Evolutionary conservation across 2,888 invertebrate genomes (phyloP), one percentile per base, ranked within the genome.

Genomic region (Himalopsyche tibetana): DNA sequence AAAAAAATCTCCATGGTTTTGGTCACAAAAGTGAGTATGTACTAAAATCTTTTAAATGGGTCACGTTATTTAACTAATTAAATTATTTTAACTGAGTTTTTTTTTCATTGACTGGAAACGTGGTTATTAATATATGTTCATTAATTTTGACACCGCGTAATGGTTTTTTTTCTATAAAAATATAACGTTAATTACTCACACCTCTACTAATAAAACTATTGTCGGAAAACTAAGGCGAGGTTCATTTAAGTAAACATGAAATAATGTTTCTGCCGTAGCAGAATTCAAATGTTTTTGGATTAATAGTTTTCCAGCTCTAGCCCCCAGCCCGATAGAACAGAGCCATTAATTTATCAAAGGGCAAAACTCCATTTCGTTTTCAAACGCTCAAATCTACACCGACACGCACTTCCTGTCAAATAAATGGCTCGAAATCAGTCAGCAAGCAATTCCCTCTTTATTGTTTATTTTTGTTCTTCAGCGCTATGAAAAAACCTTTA

Each of bases 321-420:
- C 74, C 36, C 36, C 28, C 74, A 74, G 19, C 55, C 19, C 63
- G 55, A 55, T 51, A 55, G 79, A 84, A 36, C 74, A 84, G 84
- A 56, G 55, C 51, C 79, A 82, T 82, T 85, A 85, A 87, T 87
- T 87, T 85, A 84, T 87, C 87, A 85, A 82, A 51, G 82, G 80
- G 82, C 51, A 82, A 82, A 80, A 80, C 42, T 55, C 81, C 74
- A 84, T 86, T 84, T 86, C 80, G 81, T 82, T 84, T 83, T 80
- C 74, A 74, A 86, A 74, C 74, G 42, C 82, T 86, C 84, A 87
- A 87, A 87, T 87, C 87, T 85, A 84, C 69, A 36, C 84, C 74
- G 87, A 82, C 87, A 87, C 86, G 87, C 87, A 87, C 84, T 84
- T 84, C 80, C 84, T 80, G 83, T 45, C 42, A 84, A 86, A 87